These are phyloP conservation scores for Papilio polyxenes DNA, from an alignment of 1,140 invertebrate genomes.

Conservation along the genomic window DNA sequence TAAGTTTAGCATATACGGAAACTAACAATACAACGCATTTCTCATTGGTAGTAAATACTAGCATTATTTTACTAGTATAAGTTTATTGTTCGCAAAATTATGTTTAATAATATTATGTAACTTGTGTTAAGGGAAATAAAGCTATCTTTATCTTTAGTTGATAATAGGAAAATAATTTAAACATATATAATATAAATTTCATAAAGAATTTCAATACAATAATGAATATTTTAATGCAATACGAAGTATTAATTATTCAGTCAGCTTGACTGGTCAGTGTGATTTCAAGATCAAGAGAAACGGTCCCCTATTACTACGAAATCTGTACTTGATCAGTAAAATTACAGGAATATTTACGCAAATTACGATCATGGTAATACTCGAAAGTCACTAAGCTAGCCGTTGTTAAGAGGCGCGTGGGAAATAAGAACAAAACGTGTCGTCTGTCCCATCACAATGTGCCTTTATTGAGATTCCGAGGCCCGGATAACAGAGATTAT, in stretches of 20 bases:
- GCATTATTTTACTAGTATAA: too few species aligned
- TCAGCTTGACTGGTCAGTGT: not conserved
- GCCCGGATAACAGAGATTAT: constrained; percentile 46
- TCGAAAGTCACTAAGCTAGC: constrained; percentile 43
- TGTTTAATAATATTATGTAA: too few species aligned
- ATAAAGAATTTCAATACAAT: too few species aligned
- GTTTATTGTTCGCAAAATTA: too few species aligned
- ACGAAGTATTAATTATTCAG: not conserved
- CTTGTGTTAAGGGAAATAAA: too few species aligned
- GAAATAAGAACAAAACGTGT: constrained; percentile 56
- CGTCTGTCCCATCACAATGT: constrained; percentile 47
- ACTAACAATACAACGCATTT: too few species aligned
- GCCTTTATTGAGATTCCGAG: constrained; percentile 63
- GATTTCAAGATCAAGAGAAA: not conserved
- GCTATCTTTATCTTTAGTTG: not conserved
- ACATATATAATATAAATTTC: too few species aligned
- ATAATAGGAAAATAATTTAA: too few species aligned
- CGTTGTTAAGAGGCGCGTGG: constrained; percentile 51
- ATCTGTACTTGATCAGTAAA: not conserved
- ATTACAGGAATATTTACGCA: not conserved
- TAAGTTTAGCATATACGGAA: too few species aligned
- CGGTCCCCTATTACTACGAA: not conserved
- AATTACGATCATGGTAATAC: constrained; percentile 45
- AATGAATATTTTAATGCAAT: too few species aligned
- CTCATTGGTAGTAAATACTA: too few species aligned